Evolutionary conservation across 2,113 vertebrate genomes (phyloP).

Genomic region (Ailurus styani): DNA sequence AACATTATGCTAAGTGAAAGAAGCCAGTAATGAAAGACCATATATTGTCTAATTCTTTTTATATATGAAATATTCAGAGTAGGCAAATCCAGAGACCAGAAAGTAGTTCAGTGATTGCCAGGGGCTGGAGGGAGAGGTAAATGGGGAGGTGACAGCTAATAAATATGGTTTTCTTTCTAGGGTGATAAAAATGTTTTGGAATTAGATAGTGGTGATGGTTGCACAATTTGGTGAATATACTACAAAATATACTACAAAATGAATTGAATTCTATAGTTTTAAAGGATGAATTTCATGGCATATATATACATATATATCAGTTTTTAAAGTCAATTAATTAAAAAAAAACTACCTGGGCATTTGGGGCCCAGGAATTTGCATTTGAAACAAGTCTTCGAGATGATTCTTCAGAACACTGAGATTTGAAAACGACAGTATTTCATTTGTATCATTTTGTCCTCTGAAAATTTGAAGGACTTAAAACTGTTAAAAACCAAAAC

Average conservation of each 20-base stretch:
- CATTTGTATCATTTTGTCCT: background rate
- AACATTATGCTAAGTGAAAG: background rate
- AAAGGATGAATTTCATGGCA: background rate
- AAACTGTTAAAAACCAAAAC: slow-evolving; percentile 6
- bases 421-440: background rate
- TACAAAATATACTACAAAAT: too few relatives aligned
- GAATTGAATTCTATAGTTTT: background rate
- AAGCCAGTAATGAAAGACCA: background rate
- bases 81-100: background rate
- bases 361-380: background rate
- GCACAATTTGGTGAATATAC: background rate
- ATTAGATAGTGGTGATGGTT: background rate
- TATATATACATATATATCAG: background rate
- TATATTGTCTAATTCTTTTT: background rate
- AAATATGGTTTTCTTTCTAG: background rate
- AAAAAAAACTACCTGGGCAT: background rate
- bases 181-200: background rate
- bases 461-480: slow-evolving; percentile 32
- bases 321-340: background rate
- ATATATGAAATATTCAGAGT: background rate
- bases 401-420: background rate
- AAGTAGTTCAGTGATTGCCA: background rate
- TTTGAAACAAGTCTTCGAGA: background rate
- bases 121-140: background rate
- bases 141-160: background rate